These are phyloP conservation scores for Saccostrea echinata DNA, from an alignment of 1,140 invertebrate species.

Conservation along the genomic window DNA sequence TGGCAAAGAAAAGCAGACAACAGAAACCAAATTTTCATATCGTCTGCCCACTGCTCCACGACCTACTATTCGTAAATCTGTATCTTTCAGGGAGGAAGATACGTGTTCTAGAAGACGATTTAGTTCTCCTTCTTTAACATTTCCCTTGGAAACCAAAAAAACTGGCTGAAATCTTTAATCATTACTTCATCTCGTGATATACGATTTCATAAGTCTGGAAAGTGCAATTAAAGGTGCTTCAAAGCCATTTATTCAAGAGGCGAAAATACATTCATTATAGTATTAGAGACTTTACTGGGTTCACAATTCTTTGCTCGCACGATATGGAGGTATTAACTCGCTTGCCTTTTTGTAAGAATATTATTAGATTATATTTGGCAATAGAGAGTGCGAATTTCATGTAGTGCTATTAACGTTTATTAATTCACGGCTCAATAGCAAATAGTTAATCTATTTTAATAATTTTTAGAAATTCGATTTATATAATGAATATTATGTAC, in stretches of 20 bases:
- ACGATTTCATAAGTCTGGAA: constrained; percentile 24
- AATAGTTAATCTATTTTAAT: not conserved
- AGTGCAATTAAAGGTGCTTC: constrained; percentile 36
- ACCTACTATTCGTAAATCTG: constrained; percentile 29
- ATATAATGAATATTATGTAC: not conserved
- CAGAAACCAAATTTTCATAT: constrained; percentile 23
- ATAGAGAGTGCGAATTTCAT: not conserved
- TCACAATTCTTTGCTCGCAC: not conserved
- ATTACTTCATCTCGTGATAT: constrained; percentile 1
- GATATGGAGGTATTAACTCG: not conserved
- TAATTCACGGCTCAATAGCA: not conserved
- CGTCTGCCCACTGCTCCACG: not conserved
- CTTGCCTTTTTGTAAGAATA: constrained; percentile 15
- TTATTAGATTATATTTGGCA: constrained; percentile 9
- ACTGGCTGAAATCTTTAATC: not conserved
- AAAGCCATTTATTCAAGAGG: constrained; percentile 34
- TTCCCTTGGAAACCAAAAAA: not conserved
- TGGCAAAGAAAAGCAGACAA: constrained; percentile 1
- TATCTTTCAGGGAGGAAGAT: constrained; percentile 21
- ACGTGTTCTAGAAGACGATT: constrained; percentile 11
- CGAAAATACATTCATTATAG: constrained; percentile 4
- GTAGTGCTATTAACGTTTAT: not conserved
- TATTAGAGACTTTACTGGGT: constrained; percentile 5
- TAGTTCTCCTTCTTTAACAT: constrained; percentile 1
- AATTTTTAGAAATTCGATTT: not conserved